Evolutionary conservation across 2,797 vertebrate species (phyloP).

Genomic region (Chaetophractus vellerosus): DNA sequence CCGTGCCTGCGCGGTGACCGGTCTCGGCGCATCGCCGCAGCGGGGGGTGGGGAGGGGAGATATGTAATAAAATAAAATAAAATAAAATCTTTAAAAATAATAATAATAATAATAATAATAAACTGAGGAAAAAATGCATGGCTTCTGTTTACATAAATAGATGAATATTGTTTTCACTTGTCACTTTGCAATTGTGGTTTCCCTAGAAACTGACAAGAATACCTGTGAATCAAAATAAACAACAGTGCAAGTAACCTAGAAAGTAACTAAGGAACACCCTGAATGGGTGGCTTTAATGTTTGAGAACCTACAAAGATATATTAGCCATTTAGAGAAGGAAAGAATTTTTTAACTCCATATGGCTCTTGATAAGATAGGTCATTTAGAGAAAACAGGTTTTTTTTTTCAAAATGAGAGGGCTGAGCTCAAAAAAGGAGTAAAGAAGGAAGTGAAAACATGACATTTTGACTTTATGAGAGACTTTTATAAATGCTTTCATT

Average conservation of each 20-base stretch:
- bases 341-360: slow-evolving; percentile 45
- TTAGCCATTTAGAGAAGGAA: slow-evolving; percentile 1
- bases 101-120: too few species aligned
- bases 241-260: slow-evolving; percentile 46
- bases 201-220: slow-evolving; percentile 42
- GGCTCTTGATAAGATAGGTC: not conserved
- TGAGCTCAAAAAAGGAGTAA: not conserved
- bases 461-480: slow-evolving; percentile 14
- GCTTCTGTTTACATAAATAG: slow-evolving; percentile 34
- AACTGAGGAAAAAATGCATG: not conserved
- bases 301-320: slow-evolving; percentile 50
- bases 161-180: slow-evolving; percentile 51
- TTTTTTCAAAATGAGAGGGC: slow-evolving; percentile 56
- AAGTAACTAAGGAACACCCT: slow-evolving; percentile 19
- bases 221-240: slow-evolving; percentile 42
- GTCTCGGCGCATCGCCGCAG: too few species aligned
- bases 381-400: slow-evolving; percentile 40
- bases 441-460: slow-evolving; percentile 61
- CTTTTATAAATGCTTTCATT: slow-evolving; percentile 67
- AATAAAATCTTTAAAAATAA: too few species aligned
- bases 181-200: slow-evolving; percentile 57
- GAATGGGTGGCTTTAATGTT: slow-evolving; percentile 58
- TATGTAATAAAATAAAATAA: too few species aligned
- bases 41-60: too few species aligned
- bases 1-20: too few species aligned